These are phyloP conservation scores for Pyrocoelia pectoralis DNA, from an alignment of 2,888 invertebrate species.

Conservation along the genomic window DNA sequence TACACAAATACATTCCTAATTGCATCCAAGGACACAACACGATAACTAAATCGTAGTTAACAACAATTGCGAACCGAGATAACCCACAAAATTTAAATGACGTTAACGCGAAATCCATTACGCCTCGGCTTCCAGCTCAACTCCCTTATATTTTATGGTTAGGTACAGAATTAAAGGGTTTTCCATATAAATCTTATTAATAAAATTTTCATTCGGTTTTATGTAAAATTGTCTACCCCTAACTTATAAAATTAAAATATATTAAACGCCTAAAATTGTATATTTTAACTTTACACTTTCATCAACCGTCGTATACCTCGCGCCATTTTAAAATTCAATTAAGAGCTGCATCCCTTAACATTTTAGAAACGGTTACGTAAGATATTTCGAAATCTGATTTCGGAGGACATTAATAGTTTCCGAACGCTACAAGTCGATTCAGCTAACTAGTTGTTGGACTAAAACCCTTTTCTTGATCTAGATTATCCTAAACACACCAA, in stretches of 20 bases:
- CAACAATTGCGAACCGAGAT: conserved; percentile 28
- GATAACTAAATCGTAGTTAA: conserved; percentile 23
- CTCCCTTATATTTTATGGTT: conserved; percentile 17
- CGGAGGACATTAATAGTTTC: not conserved
- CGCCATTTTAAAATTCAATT: not conserved
- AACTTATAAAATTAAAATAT: conserved; percentile 4
- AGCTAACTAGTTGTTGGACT: conserved; percentile 2
- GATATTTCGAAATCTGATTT: not conserved
- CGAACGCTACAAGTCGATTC: not conserved
- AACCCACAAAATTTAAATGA: conserved; percentile 27
- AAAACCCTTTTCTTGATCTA: not conserved
- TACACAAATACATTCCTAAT: conserved; percentile 35
- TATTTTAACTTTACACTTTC: not conserved
- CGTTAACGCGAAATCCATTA: conserved; percentile 24
- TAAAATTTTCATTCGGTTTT: conserved; percentile 12
- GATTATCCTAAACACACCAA: not conserved
- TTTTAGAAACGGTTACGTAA: not conserved
- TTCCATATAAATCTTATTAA: conserved; percentile 10
- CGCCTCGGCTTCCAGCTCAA: conserved; percentile 17
- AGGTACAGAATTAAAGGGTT: conserved; percentile 9
- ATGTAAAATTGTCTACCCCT: conserved; percentile 9
- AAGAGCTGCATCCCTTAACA: not conserved
- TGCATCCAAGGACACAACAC: conserved; percentile 31
- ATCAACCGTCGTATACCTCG: too few species aligned
- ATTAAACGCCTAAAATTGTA: conserved; percentile 1